A percentile compares a stretch with the other conserved stretches of the same genome.
Conservation (phyloP, 2,113 vertebrate genomes). For the Phodopus roborovskii region DNA sequence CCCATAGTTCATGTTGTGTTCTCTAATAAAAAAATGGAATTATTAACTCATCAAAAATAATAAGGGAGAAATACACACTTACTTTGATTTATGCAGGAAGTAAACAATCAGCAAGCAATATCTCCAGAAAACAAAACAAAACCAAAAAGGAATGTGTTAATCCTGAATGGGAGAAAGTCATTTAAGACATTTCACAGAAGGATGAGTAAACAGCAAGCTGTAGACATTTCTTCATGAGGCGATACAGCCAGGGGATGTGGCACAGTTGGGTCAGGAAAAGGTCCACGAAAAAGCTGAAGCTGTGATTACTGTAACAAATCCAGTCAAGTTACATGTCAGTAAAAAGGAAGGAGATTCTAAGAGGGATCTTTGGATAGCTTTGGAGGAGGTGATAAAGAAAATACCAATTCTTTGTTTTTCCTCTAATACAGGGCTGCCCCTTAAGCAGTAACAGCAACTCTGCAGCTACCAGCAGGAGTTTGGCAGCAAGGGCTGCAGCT, state of each 20-base stretch:
- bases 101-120: not conserved
- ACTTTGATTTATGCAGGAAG: conserved; percentile 4
- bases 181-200: not conserved
- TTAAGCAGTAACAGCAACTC: too few species aligned
- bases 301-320: not conserved
- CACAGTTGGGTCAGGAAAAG: not conserved
- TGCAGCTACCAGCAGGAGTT: too few species aligned
- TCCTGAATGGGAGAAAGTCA: not conserved
- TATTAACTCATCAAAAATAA: conserved; percentile 4
- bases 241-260: not conserved
- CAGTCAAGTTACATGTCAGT: not conserved
- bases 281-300: not conserved
- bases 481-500: too few species aligned
- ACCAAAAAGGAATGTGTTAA: not conserved
- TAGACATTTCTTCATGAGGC: not conserved
- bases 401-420: not conserved
- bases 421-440: too few species aligned
- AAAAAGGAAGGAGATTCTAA: not conserved
- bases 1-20: not conserved
- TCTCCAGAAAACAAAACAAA: not conserved
- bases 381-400: not conserved
- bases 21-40: not conserved
- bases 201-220: not conserved
- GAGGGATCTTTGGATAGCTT: not conserved
- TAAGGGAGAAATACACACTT: not conserved